Conservation (phyloP, 2,888 invertebrate species). For the Deilephila porcellus region DNA sequence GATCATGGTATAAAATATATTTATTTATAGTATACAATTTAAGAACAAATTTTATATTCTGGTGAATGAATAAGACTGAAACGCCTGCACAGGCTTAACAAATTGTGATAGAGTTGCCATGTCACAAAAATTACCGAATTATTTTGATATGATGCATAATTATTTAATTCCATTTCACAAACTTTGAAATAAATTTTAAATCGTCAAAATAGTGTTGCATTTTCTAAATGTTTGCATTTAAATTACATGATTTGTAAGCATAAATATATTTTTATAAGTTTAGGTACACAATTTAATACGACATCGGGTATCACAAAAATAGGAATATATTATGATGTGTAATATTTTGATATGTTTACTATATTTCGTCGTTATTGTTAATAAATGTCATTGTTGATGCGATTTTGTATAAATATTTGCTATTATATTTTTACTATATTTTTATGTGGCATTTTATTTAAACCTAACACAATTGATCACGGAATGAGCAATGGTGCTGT, state of each 20-base stretch:
- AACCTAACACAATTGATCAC: neutral
- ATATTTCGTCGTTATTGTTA: conserved; percentile 2
- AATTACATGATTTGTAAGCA: neutral
- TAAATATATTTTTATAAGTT: neutral
- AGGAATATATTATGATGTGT: neutral
- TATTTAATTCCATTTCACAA: neutral
- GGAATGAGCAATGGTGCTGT: neutral
- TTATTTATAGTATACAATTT: neutral
- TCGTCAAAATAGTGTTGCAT: neutral
- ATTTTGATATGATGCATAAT: conserved; percentile 31
- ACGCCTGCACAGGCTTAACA: conserved; percentile 26
- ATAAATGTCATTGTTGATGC: conserved; percentile 17
- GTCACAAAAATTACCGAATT: conserved; percentile 33
- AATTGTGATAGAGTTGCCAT: conserved; percentile 42
- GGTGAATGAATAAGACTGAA: conserved; percentile 34
- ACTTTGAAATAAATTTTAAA: neutral
- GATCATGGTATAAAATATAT: conserved; percentile 1
- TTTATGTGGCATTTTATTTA: conserved; percentile 24
- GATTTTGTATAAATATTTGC: conserved; percentile 34
- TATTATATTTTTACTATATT: conserved; percentile 27
- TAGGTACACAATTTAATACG: neutral
- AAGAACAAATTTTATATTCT: neutral
- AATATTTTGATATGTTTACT: neutral
- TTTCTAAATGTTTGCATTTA: neutral
- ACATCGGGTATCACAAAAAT: neutral